Conservation (phyloP, 1,140 invertebrate genomes). For the Apis dorsata region DNA sequence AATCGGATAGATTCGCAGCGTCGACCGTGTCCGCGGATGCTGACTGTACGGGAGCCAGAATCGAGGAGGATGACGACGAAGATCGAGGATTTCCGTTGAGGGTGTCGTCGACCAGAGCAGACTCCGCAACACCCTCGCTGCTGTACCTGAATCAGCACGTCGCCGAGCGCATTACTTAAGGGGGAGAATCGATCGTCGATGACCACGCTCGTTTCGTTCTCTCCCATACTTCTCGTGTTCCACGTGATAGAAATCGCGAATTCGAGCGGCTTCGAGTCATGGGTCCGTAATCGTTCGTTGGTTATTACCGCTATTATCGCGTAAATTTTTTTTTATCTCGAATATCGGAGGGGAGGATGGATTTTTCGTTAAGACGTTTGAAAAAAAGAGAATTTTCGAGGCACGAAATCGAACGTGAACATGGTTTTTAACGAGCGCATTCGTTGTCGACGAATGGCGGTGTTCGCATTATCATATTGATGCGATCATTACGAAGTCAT, state of each 20-base stretch:
- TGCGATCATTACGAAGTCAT: constrained; percentile 14
- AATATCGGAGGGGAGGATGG: no score
- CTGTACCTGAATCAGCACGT: constrained; percentile 73
- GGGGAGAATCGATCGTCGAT: constrained; percentile 31
- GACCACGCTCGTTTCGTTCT: not conserved
- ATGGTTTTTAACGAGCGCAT: not conserved
- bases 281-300: no score
- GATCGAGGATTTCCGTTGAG: constrained; percentile 75
- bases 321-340: no score
- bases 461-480: constrained; percentile 17
- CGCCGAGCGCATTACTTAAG: constrained; percentile 50
- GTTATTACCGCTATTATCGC: no score
- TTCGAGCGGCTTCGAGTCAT: no score
- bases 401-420: not conserved
- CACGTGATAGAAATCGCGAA: not conserved
- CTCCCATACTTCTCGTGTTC: no score
- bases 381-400: no score
- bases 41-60: constrained; percentile 62
- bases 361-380: not conserved
- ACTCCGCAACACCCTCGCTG: constrained; percentile 74
- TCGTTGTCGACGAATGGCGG: not conserved
- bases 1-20: constrained; percentile 61
- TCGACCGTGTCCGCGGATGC: constrained; percentile 62
- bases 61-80: constrained; percentile 62
- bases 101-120: constrained; percentile 76